A percentile compares a stretch with the other conserved stretches of the same genome.
phyloP scores from a whole-genome alignment of 2,888 invertebrate species.

The Odontocolon sp. region DNA sequence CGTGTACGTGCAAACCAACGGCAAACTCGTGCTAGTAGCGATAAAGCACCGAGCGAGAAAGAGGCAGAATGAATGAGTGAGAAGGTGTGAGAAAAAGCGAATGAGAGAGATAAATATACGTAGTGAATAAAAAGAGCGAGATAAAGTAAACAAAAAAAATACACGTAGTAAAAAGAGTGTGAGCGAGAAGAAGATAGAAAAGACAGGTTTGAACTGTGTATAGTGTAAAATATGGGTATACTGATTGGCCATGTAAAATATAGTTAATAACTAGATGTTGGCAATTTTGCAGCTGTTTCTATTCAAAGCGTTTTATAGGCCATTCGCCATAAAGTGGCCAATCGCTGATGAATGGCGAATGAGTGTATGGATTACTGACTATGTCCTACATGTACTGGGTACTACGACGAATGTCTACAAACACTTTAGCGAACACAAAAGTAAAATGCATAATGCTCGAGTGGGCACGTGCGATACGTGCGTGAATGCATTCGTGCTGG shows the following conservation, averaged over 20 bases:
- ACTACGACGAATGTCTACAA: not conserved
- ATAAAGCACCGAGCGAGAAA: constrained; percentile 14
- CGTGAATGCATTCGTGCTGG: constrained; percentile 23
- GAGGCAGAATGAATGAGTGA: not conserved
- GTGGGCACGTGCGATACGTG: constrained; percentile 12
- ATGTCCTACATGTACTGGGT: too few species aligned
- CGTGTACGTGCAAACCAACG: constrained; percentile 8
- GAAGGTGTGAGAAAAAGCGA: not conserved
- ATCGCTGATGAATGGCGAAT: too few species aligned
- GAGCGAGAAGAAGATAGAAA: not conserved
- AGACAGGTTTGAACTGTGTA: not conserved
- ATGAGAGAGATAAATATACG: constrained; percentile 12
- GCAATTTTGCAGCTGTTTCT: too few species aligned
- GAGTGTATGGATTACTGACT: too few species aligned
- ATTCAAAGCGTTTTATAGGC: too few species aligned
- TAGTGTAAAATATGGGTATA: not conserved
- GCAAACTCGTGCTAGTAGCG: not conserved
- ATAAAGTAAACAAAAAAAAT: constrained; percentile 7
- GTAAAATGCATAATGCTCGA: constrained; percentile 17
- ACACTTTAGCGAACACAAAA: constrained; percentile 7
- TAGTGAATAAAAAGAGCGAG: not conserved
- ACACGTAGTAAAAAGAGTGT: not conserved
- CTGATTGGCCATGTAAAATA: too few species aligned
- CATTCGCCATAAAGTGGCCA: too few species aligned
- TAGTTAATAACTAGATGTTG: too few species aligned